These are phyloP conservation scores for Tenualosa ilisha DNA, from an alignment of 2,797 vertebrate species.

Conservation along the genomic window DNA sequence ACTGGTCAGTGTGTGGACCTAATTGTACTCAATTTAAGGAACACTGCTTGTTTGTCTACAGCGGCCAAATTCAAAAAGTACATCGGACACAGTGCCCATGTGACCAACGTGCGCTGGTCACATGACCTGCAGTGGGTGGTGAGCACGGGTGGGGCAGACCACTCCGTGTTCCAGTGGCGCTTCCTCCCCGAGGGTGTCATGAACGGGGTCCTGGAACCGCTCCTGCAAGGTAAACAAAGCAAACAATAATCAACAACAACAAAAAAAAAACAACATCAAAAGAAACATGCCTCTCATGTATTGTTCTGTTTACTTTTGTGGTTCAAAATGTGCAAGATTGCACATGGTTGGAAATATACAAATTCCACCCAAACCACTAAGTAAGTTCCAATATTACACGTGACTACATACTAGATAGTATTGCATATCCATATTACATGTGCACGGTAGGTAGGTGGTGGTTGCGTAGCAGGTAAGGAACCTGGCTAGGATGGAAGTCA, in stretches of 20 bases:
- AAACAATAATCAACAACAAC: neutral
- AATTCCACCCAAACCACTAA: too few species aligned
- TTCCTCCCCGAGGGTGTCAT: constrained; percentile 91
- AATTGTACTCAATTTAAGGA: neutral
- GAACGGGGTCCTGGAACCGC: constrained; percentile 84
- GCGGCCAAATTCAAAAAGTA: constrained; percentile 96
- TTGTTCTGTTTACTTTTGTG: too few species aligned
- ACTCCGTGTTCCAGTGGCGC: constrained; percentile 95
- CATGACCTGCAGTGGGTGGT: constrained; percentile 94
- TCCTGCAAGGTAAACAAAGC: constrained; percentile 80
- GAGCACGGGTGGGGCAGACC: constrained; percentile 93
- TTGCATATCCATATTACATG: too few species aligned
- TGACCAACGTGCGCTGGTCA: constrained; percentile 95
- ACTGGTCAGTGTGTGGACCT: too few species aligned
- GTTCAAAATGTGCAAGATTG: too few species aligned
- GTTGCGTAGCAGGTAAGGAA: too few species aligned
- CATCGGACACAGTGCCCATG: constrained; percentile 92
- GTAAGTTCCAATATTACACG: too few species aligned
- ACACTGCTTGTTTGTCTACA: constrained; percentile 52
- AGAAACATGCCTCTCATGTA: neutral
- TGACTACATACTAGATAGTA: too few species aligned
- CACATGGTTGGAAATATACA: too few species aligned
- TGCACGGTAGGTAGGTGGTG: too few species aligned
- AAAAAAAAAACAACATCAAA: neutral
- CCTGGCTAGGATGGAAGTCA: too few species aligned